Evolutionary conservation across 2,113 vertebrate species (phyloP), one percentile per base, ranked within the genome.

Genomic region (Colaptes auratus): DNA sequence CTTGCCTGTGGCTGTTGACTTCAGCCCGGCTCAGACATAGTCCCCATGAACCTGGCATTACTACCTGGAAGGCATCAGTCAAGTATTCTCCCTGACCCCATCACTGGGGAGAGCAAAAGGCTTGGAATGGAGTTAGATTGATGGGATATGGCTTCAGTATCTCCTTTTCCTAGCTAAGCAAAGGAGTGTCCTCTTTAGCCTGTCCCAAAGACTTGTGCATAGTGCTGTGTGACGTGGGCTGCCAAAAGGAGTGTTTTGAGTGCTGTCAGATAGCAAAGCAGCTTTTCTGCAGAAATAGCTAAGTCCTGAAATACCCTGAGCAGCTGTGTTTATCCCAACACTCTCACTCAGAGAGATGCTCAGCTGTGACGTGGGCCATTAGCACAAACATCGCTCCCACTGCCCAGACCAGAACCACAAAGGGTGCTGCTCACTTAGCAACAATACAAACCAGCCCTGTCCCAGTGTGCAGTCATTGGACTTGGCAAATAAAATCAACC

Each of bases 231-330:
- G 10, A 55, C 0, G 2, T 46, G 33, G 85, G 58, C 30, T 73
- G 72, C 46, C 56, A 42, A 67, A 46, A 28, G 60, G 64, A 83
- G 36, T 20, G 46, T 35, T 82, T 46, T 80, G 39, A 46, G 77
- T 0, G 0, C 46, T 25, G 12, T 89, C 78, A 91, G 44, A 64
- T 20, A 86, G 69, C 44, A 91, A 86, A 83, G 61, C 66, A 67
- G 58, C 76, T 92, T 77, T 95, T 82, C 76, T 86, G 27, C 56
- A 86, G 94, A 81, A 95, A 88, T 88, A 91, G 56, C 88, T 56
- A 70, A 36, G 80, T 95, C 69, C 92, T 35, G 64, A 86, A 96
- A 95, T 88, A 95, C 86, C 56, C 89, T 0, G 0, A 88, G 86
- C 90, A 96, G 65, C 90, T 87, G 72, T 88, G 82, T 92, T 92